These are phyloP conservation scores for Meteorus colon DNA, from an alignment of 2,888 invertebrate species.

Conservation along the genomic window DNA sequence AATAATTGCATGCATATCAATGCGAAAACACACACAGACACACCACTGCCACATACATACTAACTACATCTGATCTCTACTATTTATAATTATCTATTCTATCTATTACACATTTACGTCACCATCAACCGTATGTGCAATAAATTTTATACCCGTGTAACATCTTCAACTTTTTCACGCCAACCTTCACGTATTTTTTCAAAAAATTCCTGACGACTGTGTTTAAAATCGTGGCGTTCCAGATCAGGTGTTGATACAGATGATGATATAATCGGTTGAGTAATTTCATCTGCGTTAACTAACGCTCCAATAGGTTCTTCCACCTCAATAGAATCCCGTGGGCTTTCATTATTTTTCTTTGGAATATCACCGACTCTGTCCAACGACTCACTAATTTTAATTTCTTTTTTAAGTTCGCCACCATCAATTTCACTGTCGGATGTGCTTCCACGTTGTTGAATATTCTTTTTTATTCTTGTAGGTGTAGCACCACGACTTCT, in stretches of 20 bases:
- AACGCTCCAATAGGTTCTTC: conserved; percentile 13
- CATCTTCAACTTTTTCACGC: conserved; percentile 66
- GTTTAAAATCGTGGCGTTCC: conserved; percentile 6
- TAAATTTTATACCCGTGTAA: conserved; percentile 76
- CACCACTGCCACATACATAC: not conserved
- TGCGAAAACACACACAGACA: conserved; percentile 21
- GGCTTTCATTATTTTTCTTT: conserved; percentile 1
- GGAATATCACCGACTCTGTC: conserved; percentile 10
- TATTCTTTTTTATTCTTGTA: conserved; percentile 40
- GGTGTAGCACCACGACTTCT: conserved; percentile 4
- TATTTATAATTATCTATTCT: not conserved
- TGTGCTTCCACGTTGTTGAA: conserved; percentile 24
- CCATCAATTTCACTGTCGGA: conserved; percentile 30
- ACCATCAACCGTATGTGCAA: conserved; percentile 75
- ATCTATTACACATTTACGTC: not conserved
- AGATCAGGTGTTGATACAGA: not conserved
- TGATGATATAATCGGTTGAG: conserved; percentile 10
- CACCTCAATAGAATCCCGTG: not conserved
- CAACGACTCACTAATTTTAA: conserved; percentile 3
- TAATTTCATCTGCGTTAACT: not conserved
- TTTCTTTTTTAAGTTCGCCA: not conserved
- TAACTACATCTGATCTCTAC: not conserved
- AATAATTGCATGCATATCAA: not conserved
- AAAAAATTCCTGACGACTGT: conserved; percentile 1
- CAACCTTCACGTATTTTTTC: conserved; percentile 12